Evolutionary conservation across 1,140 invertebrate genomes (phyloP).

Genomic region (Drosophila parabipectinata): DNA sequence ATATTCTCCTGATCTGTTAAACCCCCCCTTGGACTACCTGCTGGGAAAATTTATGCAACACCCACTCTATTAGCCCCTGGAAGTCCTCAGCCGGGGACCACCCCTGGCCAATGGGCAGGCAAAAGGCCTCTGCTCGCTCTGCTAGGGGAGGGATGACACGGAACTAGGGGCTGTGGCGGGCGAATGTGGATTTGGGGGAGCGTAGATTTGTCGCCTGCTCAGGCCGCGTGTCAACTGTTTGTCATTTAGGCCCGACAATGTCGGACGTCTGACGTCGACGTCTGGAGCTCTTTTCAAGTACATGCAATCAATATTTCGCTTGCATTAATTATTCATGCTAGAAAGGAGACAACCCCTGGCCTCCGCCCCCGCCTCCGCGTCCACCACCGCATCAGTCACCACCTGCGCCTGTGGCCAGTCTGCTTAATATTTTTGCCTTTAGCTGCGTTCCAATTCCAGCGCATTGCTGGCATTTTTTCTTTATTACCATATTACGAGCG

Average conservation of each 20-base stretch:
- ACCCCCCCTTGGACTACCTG: slow-evolving; percentile 4
- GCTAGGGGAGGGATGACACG: background rate
- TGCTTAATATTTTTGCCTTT: slow-evolving; percentile 44
- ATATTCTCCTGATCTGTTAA: background rate
- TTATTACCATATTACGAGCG: slow-evolving; percentile 39
- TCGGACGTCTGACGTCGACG: slow-evolving; percentile 24
- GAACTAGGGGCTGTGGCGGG: background rate
- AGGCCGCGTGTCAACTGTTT: slow-evolving; percentile 78
- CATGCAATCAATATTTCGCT: slow-evolving; percentile 64
- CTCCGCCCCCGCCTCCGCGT: too few relatives aligned
- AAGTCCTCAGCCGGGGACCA: slow-evolving; percentile 8
- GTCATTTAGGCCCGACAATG: slow-evolving; percentile 55
- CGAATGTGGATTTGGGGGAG: background rate
- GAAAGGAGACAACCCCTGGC: slow-evolving; percentile 14
- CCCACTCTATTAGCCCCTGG: slow-evolving; percentile 24
- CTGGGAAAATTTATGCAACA: slow-evolving; percentile 46
- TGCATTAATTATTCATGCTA: slow-evolving; percentile 66
- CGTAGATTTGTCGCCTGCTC: slow-evolving; percentile 75
- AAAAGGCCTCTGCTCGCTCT: slow-evolving; percentile 35
- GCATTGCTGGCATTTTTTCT: slow-evolving; percentile 74
- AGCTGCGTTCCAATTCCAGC: slow-evolving; percentile 71
- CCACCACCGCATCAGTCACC: background rate
- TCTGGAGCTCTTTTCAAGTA: slow-evolving; percentile 60
- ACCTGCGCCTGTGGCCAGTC: slow-evolving; percentile 28
- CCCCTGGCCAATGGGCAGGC: slow-evolving; percentile 63